These are phyloP conservation scores for Lithosia quadra DNA, from an alignment of 2,888 invertebrate species.

Conservation along the genomic window DNA sequence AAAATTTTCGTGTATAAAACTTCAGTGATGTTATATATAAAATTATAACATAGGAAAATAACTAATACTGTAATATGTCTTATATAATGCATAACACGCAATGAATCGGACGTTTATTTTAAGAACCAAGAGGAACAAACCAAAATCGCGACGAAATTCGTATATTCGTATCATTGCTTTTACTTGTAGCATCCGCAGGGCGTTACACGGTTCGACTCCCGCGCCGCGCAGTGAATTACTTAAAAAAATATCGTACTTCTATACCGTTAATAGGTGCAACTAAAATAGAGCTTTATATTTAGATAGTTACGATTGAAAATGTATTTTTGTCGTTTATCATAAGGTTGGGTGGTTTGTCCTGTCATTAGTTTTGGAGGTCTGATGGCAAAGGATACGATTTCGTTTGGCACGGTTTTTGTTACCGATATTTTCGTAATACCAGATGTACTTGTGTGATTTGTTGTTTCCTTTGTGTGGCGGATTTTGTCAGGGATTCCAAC, in stretches of 20 bases:
- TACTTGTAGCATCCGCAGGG: conserved; percentile 79
- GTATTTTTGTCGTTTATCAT: background rate
- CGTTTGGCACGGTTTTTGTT: conserved; percentile 66
- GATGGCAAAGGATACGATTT: conserved; percentile 74
- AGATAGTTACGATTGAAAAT: conserved; percentile 19
- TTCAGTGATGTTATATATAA: no score
- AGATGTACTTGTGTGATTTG: conserved; percentile 39
- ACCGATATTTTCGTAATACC: conserved; percentile 52
- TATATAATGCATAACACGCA: background rate
- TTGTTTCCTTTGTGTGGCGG: conserved; percentile 38
- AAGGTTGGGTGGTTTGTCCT: conserved; percentile 63
- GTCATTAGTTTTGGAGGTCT: conserved; percentile 78
- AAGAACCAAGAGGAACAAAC: conserved; percentile 56
- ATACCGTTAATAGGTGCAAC: conserved; percentile 23
- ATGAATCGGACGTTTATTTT: background rate
- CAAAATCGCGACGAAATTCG: conserved; percentile 74
- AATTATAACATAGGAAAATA: no score
- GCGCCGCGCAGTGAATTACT: conserved; percentile 66
- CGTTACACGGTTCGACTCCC: conserved; percentile 72
- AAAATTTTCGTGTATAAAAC: no score
- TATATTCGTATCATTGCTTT: conserved; percentile 79
- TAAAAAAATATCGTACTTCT: conserved; percentile 64
- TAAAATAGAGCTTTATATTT: conserved; percentile 33
- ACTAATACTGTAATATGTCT: background rate
- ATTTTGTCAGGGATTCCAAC: conserved; percentile 39